phyloP scores from a whole-genome alignment of 1,140 invertebrate species.

The Mizuhopecten yessoensis region DNA sequence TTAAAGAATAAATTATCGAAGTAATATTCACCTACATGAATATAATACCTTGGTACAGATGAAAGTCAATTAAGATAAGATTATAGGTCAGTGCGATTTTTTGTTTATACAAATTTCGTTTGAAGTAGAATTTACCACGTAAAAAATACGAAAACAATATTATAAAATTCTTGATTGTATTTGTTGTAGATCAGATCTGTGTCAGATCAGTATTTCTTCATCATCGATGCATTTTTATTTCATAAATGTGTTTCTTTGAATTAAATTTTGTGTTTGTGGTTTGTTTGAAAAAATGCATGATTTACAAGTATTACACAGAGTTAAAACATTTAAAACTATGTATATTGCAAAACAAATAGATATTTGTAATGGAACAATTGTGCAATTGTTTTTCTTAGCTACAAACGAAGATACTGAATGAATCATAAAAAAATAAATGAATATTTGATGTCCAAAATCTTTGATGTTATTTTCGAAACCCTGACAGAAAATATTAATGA shows the following conservation, averaged over 20 bases:
- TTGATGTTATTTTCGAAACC: background rate
- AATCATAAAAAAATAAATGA: too few species aligned
- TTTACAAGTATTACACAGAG: background rate
- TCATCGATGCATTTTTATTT: background rate
- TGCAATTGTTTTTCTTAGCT: too few species aligned
- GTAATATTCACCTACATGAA: background rate
- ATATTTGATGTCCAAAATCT: background rate
- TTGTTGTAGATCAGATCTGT: background rate
- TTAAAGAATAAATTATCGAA: background rate
- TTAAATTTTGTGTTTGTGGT: background rate
- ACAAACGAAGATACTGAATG: too few species aligned
- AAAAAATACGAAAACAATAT: too few species aligned
- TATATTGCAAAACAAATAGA: too few species aligned
- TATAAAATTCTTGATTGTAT: background rate
- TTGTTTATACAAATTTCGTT: too few species aligned
- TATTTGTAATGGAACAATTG: too few species aligned
- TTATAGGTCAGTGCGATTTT: too few species aligned
- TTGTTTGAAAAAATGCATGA: background rate
- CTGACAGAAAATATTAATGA: background rate
- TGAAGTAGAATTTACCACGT: too few species aligned
- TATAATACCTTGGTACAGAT: background rate
- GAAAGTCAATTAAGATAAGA: background rate
- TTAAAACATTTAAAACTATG: too few species aligned
- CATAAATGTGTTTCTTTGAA: background rate
- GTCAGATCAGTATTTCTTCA: background rate